Evolutionary conservation across 2,797 vertebrate species (phyloP), one percentile per base, ranked within the genome.

Genomic region (Margarornis squamiger): DNA sequence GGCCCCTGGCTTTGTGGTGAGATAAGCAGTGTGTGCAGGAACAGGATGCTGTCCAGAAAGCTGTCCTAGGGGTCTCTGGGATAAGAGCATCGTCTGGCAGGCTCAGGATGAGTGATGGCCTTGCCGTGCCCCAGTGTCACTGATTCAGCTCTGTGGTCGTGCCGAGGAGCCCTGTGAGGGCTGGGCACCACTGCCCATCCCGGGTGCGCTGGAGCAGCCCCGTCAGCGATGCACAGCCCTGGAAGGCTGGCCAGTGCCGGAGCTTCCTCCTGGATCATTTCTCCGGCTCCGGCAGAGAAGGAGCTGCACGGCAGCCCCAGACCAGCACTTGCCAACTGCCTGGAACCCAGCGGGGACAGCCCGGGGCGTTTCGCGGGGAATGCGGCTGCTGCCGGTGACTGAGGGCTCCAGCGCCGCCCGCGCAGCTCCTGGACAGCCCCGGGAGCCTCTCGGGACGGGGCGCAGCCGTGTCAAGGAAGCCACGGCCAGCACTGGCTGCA

Each of bases 61-160:
- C 15, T 49, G 49, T 6, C 32, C 45, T 38, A 20, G 39, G 65
- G 5, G 26, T 10, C 61, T 51, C 54, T n/a, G 54, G 36, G 22
- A 6, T 12, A 21, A 36, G 16, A 30, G 14, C 54, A 41, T 26
- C 0, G 0, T 12, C 65, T 7, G 54, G 10, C 23, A 17, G 1
- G 14, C 12, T 36, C 43, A 36, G 48, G 30, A 54, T 13, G 15
- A 68, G 49, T 0, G 8, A 54, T 3, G 34, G 32, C 34, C 27
- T 87, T 43, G 61, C 22, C 1, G 1, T 22, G 52, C 6, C 38
- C 23, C 9, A 1, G 1, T 12, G 39, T 7, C 43, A 22, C 30
- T 5, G 7, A 13, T 3, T 4, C 38, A 63, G 45, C 23, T 62
- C 23, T 32, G n/a, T 6, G 57, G 14, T 63, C 8, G 15, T 36